Conservation (phyloP, 2,888 invertebrate genomes). For the Girardia tigrina region DNA sequence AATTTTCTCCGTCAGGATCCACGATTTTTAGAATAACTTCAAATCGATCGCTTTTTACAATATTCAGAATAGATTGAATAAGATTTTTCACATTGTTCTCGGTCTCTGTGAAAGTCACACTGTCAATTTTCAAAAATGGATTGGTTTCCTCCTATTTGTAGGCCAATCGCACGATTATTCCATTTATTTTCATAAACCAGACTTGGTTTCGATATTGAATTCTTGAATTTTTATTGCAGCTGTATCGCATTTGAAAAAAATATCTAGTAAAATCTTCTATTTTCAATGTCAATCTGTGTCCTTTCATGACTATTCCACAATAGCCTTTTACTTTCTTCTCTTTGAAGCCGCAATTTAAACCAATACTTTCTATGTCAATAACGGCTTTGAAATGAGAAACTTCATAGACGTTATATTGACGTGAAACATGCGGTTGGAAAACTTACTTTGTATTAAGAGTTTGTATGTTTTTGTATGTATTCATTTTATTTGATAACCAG, state of each 20-base stretch:
- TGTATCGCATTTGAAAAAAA: constrained; percentile 77
- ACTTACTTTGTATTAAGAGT: no score
- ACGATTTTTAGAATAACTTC: constrained; percentile 68
- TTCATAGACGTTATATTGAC: no score
- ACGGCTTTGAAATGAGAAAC: constrained; percentile 92
- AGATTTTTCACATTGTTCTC: constrained; percentile 37
- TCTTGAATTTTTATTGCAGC: constrained; percentile 69
- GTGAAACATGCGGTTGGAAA: no score
- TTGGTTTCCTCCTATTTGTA: constrained; percentile 54
- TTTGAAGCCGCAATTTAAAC: constrained; percentile 73
- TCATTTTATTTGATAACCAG: no score
- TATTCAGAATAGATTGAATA: background rate
- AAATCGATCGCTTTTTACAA: constrained; percentile 34
- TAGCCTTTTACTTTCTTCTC: constrained; percentile 93
- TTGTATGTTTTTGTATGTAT: no score
- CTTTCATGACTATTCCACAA: constrained; percentile 69
- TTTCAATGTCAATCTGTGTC: constrained; percentile 63
- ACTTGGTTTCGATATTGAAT: constrained; percentile 66
- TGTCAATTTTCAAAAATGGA: constrained; percentile 60
- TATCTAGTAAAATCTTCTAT: constrained; percentile 80
- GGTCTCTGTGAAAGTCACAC: constrained; percentile 55
- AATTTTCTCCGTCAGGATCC: constrained; percentile 94
- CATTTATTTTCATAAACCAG: constrained; percentile 87
- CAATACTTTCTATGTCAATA: constrained; percentile 85
- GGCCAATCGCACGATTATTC: constrained; percentile 64